Evolutionary conservation across 2,113 vertebrate species (phyloP), one percentile per base, ranked within the genome.

Genomic region (Amia ocellicauda): DNA sequence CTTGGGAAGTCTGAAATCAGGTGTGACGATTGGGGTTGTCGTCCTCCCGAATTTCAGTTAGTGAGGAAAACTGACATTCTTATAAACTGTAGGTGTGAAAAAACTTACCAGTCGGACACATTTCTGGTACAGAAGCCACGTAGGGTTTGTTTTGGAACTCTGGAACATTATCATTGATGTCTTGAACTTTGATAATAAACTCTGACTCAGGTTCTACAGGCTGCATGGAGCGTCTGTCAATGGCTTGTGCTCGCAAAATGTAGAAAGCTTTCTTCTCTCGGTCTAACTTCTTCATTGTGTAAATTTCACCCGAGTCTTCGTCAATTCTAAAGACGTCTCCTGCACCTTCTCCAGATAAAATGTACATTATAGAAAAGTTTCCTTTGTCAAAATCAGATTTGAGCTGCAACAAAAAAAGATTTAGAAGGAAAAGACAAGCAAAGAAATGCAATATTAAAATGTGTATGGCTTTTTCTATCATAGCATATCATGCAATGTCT

Each of bases 161-260:
- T 0, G 95, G 95, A 68, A 79, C 82, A 45, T 96, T 93, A 75
- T 99, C 93, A 69, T 97, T 98, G 83, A 95, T 71, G 83, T 98
- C 96, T 75, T 76, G 86, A 67, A 98, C 93, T 68, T 86, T 93
- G 83, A 98, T 92, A 80, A 93, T 90, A 76, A 98, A 96, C 78
- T 94, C 92, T 10, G 91, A 97, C 66, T 93, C 87, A 2, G 92
- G 87, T 74, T 97, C 96, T 66, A 93, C 84, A 9, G 91, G 89
- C 71, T 85, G 76, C 0, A 79, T 74, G 40, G 91, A 87, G 13
- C 29, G 74, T 69, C 62, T 83, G 71, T 92, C 88, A 70, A 92
- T 86, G 40, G 90, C 94, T 67, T 92, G 86, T 7, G 93, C 93
- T 75, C 78, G 89, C 16, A 98, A 83, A 3, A 77, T 74, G 56